These are phyloP conservation scores for Lagopus leucura DNA, from an alignment of 2,113 vertebrate species.

Conservation along the genomic window DNA sequence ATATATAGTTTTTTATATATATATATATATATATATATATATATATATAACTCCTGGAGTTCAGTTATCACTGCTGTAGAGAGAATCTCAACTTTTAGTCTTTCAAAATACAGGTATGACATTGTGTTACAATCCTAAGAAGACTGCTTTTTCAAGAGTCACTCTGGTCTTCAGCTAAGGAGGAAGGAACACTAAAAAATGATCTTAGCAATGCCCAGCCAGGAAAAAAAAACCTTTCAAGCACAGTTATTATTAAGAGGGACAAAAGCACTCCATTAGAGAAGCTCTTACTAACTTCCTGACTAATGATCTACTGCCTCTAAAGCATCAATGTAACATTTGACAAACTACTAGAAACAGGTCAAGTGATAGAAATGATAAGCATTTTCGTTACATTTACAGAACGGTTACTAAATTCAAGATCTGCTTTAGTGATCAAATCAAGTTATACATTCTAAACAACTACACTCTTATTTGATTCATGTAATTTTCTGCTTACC, in stretches of 20 bases:
- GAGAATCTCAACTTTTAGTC: not conserved
- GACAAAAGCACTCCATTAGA: accelerated
- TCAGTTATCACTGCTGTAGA: not conserved
- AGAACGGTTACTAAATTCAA: not conserved
- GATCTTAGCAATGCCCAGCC: not conserved
- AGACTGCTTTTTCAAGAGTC: not conserved
- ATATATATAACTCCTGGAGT: not conserved
- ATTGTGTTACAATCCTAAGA: not conserved
- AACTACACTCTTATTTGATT: not conserved
- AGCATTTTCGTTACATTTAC: not conserved
- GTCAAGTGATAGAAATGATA: not conserved
- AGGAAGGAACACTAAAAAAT: not conserved
- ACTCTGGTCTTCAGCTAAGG: not conserved
- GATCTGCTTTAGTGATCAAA: not conserved
- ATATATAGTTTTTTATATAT: too few relatives aligned
- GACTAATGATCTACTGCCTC: not conserved
- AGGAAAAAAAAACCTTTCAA: not conserved
- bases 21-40: too few relatives aligned
- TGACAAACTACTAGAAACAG: not conserved
- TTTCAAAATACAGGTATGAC: not conserved
- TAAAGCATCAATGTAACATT: not conserved
- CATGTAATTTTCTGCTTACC: slow-evolving; percentile 79
- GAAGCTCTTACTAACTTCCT: not conserved
- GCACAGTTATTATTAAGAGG: too few relatives aligned
- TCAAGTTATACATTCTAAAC: not conserved